Base-by-base conservation (phyloP, 92 coral and sea anemone genomes). In the Virgularia gustaviana region DNA sequence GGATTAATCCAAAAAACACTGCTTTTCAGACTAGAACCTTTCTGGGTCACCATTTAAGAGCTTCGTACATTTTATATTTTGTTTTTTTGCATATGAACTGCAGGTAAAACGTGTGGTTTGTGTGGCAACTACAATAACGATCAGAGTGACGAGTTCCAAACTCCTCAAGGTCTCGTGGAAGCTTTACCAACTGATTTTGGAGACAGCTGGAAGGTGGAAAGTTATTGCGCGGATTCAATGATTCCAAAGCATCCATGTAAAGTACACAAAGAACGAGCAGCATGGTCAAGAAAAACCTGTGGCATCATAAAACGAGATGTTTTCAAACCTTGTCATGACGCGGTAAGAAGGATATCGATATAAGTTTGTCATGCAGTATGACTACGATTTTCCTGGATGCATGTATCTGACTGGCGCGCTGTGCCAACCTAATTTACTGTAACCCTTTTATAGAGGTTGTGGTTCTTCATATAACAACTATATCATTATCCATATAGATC, bases 41-140 rank as follows among this genome's bases (percentile, higher is more conserved):
- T n/a, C n/a, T n/a, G n/a, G n/a, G n/a, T n/a, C n/a, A n/a, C n/a
- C n/a, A n/a, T n/a, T n/a, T n/a, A n/a, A n/a, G n/a, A n/a, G n/a
- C n/a, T n/a, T n/a, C n/a, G n/a, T n/a, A n/a, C n/a, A n/a, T n/a
- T n/a, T n/a, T n/a, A n/a, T n/a, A 27, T 57, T 13, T 22, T 43
- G n/a, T 83, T 73, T 67, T 54, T 82, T n/a, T n/a, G n/a, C n/a
- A n/a, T n/a, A n/a, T n/a, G n/a, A n/a, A n/a, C n/a, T n/a, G n/a
- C 74, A 78, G 83, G 88, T 42, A 84, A 87, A 54, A 87, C 82
- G 20, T 87, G 91, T 15, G 91, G 91, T 20, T 81, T 87, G 34
- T 87, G 91, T 76, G 91, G 91, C 9, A 87, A 87, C 62, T 87
- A 83, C 56, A 87, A 87, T 71, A 86, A 87, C 42, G 88, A 83